A percentile compares a stretch with the other conserved stretches of the same genome.
phyloP scores from a whole-genome alignment of 2,797 vertebrate species.

The Heteromormyrus szaboi region DNA sequence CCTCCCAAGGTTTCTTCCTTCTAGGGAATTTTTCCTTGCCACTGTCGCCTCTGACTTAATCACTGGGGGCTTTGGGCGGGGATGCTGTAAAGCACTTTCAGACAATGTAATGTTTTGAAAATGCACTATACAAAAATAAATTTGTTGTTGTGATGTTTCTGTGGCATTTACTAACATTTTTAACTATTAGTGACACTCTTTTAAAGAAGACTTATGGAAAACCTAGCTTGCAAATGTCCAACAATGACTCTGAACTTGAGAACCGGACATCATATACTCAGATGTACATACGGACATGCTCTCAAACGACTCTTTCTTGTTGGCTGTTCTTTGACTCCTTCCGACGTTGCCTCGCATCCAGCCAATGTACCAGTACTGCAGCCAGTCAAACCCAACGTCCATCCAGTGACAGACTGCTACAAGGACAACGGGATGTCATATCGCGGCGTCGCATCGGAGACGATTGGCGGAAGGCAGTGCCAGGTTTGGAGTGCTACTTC shows the following conservation, averaged over 20 bases:
- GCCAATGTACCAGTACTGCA: background rate
- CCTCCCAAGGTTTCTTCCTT: too few species aligned
- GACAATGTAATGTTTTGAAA: too few species aligned
- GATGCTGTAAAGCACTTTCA: too few species aligned
- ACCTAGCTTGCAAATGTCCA: background rate
- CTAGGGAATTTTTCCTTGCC: too few species aligned
- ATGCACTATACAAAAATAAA: too few species aligned
- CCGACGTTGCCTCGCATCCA: background rate
- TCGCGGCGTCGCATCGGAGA: constrained; percentile 76
- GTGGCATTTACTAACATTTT: background rate
- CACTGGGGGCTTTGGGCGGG: too few species aligned
- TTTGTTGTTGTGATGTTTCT: background rate
- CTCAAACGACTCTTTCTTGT: background rate
- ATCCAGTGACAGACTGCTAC: constrained; percentile 75
- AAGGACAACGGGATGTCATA: constrained; percentile 67
- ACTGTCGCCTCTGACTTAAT: too few species aligned
- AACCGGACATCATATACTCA: background rate
- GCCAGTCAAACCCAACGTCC: constrained; percentile 52
- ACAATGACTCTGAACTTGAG: background rate
- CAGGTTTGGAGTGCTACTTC: constrained; percentile 76
- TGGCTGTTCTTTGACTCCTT: background rate
- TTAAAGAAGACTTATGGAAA: background rate
- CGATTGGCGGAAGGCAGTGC: constrained; percentile 82
- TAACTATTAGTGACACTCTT: background rate
- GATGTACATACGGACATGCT: background rate